Evolutionary conservation across 2,888 invertebrate species (phyloP).

Genomic region (Netelia melanura): DNA sequence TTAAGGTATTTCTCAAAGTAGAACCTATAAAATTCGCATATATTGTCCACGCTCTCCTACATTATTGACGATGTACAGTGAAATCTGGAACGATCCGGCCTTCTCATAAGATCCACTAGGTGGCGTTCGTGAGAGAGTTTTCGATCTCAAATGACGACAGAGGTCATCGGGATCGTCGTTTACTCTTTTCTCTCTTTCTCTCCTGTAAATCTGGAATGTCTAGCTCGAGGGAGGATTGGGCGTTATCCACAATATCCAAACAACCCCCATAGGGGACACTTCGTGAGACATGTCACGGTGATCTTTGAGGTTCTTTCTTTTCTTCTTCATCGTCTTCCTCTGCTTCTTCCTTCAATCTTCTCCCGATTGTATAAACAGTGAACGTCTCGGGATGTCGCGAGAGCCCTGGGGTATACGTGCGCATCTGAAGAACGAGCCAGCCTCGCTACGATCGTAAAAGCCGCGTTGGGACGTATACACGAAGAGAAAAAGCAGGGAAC

Average conservation of each 20-base stretch:
- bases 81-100: not conserved
- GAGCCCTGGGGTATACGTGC: slow-evolving; percentile 62
- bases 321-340: slow-evolving; percentile 37
- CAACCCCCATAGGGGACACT: slow-evolving; percentile 55
- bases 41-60: not conserved
- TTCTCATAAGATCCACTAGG: not conserved
- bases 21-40: not conserved
- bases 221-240: slow-evolving; percentile 37
- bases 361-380: slow-evolving; percentile 21
- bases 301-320: slow-evolving; percentile 29
- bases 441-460: slow-evolving; percentile 77
- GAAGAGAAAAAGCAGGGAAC: slow-evolving; percentile 10
- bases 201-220: slow-evolving; percentile 20
- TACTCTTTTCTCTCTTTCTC: not conserved
- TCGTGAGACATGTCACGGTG: slow-evolving; percentile 46
- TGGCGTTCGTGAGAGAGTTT: slow-evolving; percentile 15
- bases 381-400: slow-evolving; percentile 67
- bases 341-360: slow-evolving; percentile 43
- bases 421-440: slow-evolving; percentile 66
- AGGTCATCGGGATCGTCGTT: slow-evolving; percentile 25
- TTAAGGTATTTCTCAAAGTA: not conserved
- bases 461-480: slow-evolving; percentile 64
- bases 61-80: not conserved
- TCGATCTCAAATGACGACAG: slow-evolving; percentile 32
- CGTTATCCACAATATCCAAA: slow-evolving; percentile 23